phyloP scores from a whole-genome alignment of 2,888 invertebrate genomes.

The Temnothorax rugatulus region DNA sequence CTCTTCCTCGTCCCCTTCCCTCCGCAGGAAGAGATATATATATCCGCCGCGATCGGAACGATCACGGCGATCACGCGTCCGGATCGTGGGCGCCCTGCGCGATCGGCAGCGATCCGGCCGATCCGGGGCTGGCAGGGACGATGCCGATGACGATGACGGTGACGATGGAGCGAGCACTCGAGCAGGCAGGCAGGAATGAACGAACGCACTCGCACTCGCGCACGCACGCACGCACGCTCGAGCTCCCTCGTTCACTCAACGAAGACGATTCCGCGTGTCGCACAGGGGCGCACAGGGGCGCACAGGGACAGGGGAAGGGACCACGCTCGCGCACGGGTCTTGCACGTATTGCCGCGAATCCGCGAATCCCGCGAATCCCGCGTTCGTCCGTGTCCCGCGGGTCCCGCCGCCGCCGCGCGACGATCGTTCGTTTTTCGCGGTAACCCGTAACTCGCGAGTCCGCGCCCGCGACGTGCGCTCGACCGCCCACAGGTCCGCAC shows the following conservation, averaged over 20 bases:
- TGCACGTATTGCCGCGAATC: background rate
- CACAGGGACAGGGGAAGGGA: background rate
- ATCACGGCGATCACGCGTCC: conserved; percentile 34
- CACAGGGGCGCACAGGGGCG: background rate
- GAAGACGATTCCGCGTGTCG: conserved; percentile 51
- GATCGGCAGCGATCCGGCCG: background rate
- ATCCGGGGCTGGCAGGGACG: background rate
- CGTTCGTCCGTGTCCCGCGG: background rate
- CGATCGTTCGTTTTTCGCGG: conserved; percentile 29
- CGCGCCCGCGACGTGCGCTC: background rate
- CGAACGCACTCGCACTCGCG: background rate
- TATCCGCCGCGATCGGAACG: background rate
- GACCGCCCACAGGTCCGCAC: background rate
- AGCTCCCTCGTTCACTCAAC: conserved; percentile 60
- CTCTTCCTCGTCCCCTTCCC: background rate
- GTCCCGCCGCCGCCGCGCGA: background rate
- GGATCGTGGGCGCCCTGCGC: background rate
- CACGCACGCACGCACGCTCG: conserved; percentile 58
- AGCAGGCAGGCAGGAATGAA: background rate
- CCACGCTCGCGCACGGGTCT: background rate
- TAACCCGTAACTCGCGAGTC: conserved; percentile 4
- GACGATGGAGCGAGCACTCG: too few relatives aligned
- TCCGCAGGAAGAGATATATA: background rate
- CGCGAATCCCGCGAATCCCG: background rate
- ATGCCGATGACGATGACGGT: too few relatives aligned